A percentile compares a stretch with the other conserved stretches of the same genome.
These are phyloP conservation scores for Enteromius afrohamiltoni DNA, from an alignment of 2,797 vertebrate genomes.

Conservation along the genomic window DNA sequence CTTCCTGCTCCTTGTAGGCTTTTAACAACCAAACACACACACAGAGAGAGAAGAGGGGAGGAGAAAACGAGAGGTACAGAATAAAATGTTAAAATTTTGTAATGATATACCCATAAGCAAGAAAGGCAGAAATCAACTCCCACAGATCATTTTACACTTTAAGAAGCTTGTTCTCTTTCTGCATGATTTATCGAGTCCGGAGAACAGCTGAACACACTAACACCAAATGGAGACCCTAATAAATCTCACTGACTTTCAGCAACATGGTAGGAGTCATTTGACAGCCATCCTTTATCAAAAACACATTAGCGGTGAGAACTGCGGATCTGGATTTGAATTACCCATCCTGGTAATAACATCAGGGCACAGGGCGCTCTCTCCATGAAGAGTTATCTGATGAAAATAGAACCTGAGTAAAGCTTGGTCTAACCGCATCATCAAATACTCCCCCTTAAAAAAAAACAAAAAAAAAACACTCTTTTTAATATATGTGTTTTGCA, in stretches of 20 bases:
- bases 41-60: slow-evolving; percentile 3
- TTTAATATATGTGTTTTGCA: neutral
- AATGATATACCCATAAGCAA: neutral
- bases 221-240: slow-evolving; percentile 30
- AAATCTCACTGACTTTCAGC: slow-evolving; percentile 38
- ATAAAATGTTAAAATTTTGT: slow-evolving; percentile 23
- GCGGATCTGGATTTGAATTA: slow-evolving; percentile 48
- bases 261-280: slow-evolving; percentile 35
- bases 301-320: slow-evolving; percentile 46
- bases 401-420: slow-evolving; percentile 8
- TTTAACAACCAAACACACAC: slow-evolving; percentile 45
- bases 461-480: neutral
- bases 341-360: slow-evolving; percentile 39
- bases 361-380: slow-evolving; percentile 23
- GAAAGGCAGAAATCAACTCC: neutral
- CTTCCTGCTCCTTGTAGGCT: slow-evolving; percentile 95
- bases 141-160: slow-evolving; percentile 14
- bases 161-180: slow-evolving; percentile 9
- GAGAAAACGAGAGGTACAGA: neutral
- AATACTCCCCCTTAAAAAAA: slow-evolving; percentile 11
- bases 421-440: neutral
- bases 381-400: slow-evolving; percentile 23
- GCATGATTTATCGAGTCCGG: neutral
- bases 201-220: slow-evolving; percentile 25
- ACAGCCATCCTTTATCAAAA: slow-evolving; percentile 54